phyloP scores from a whole-genome alignment of 2,113 vertebrate genomes.

The Lagopus leucura region DNA sequence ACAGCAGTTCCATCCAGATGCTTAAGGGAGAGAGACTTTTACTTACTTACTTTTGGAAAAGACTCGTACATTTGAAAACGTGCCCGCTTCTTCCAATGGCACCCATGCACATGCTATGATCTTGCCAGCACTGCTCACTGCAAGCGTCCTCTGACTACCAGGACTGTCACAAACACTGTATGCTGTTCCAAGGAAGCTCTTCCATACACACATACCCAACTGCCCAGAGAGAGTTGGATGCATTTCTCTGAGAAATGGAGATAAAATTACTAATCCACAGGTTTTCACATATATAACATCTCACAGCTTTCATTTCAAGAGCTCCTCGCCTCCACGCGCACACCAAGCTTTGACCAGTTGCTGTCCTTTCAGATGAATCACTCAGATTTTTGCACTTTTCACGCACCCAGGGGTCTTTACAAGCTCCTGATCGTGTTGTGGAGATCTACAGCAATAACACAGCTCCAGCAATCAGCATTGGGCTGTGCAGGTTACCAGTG shows the following conservation, averaged over 20 bases:
- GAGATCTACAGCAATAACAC: background rate
- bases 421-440: background rate
- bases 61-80: background rate
- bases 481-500: background rate
- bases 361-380: background rate
- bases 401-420: background rate
- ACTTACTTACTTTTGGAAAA: background rate
- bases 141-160: accelerated
- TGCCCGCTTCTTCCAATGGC: background rate
- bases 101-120: background rate
- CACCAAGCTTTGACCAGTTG: background rate
- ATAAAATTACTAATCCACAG: background rate
- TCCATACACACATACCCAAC: background rate
- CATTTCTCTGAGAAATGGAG: background rate
- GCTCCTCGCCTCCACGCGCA: background rate
- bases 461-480: background rate
- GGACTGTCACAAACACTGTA: background rate
- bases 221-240: background rate
- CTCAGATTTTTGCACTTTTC: background rate
- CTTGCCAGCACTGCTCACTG: background rate
- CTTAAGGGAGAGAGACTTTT: background rate
- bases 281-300: background rate
- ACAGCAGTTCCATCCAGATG: background rate
- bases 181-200: background rate
- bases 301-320: background rate